Evolutionary conservation across 2,888 invertebrate species (phyloP), one percentile per base, ranked within the genome.

Genomic region (Trachelus stipa): DNA sequence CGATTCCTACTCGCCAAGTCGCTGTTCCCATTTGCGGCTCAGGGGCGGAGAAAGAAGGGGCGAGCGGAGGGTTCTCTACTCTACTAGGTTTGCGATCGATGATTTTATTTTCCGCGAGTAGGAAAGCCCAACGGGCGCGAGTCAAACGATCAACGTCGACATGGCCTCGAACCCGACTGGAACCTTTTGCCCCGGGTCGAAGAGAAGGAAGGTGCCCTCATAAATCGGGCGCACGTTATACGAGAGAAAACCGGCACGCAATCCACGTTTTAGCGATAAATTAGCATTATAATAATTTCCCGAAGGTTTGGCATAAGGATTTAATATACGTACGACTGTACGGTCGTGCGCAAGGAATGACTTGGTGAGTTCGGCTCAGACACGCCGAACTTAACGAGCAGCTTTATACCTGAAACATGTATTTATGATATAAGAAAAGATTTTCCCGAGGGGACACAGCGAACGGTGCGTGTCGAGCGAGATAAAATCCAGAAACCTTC

Each of bases 71-170:
- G 40, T 15, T 6, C 40, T 15, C 40, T 40, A 40, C 40, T 40
- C 40, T 40, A 40, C 40, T 40, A 40, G 40, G 15, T 6, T 40
- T 40, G 40, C 40, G 40, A 40, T 40, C 40, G 40, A 40, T 40
- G 40, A 40, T 40, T 40, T 40, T 40, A 40, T 40, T 40, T 40
- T 40, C 40, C 40, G 15, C 40, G 40, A 40, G 40, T 40, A 40
- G 40, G 40, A 40, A 40, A 40, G 40, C 40, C 40, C 40, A 15
- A 40, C 15, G 40, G 40, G 40, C 6, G 40, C 40, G 40, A 40
- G 40, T 68, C 33, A 78, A 77, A 80, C 78, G 74, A 80, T 83
- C 79, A 82, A 82, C 80, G 77, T 81, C 80, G 82, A 40, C 40
- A 40, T 40, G 40, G 40, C 40, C 40, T 40, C 40, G 40, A 40